Evolutionary conservation across 2,113 vertebrate genomes (phyloP).

Genomic region (Carollia perspicillata): DNA sequence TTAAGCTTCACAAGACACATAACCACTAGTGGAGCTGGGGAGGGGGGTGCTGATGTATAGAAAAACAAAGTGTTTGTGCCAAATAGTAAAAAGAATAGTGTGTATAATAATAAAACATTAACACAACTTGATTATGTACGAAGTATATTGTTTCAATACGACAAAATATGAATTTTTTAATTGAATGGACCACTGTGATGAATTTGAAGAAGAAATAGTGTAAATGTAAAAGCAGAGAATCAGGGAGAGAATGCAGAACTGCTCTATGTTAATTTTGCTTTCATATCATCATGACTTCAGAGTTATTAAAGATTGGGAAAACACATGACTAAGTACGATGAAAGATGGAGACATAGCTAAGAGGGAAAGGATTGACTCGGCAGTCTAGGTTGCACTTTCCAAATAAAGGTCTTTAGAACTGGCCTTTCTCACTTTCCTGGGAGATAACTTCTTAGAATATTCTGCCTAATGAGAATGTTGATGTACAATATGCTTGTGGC

Average conservation of each 20-base stretch:
- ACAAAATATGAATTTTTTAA: neutral
- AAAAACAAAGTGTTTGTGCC: neutral
- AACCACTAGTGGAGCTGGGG: neutral
- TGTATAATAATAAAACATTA: neutral
- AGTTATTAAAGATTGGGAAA: neutral
- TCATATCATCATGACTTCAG: neutral
- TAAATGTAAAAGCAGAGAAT: neutral
- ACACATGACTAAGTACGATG: neutral
- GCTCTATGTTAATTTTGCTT: neutral
- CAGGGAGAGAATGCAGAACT: neutral
- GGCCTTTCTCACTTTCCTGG: neutral
- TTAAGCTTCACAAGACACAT: neutral
- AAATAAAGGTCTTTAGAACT: neutral
- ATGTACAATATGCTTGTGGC: neutral
- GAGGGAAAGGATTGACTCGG: neutral
- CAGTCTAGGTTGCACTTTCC: neutral
- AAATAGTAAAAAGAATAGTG: neutral
- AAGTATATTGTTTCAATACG: neutral
- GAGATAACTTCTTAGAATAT: neutral
- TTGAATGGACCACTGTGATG: neutral
- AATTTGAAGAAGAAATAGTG: neutral
- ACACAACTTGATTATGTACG: neutral
- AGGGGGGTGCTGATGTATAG: neutral
- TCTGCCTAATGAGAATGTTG: neutral
- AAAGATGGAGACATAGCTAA: neutral